Conservation (phyloP, 2,888 invertebrate species). For the Lottia gigantea region DNA sequence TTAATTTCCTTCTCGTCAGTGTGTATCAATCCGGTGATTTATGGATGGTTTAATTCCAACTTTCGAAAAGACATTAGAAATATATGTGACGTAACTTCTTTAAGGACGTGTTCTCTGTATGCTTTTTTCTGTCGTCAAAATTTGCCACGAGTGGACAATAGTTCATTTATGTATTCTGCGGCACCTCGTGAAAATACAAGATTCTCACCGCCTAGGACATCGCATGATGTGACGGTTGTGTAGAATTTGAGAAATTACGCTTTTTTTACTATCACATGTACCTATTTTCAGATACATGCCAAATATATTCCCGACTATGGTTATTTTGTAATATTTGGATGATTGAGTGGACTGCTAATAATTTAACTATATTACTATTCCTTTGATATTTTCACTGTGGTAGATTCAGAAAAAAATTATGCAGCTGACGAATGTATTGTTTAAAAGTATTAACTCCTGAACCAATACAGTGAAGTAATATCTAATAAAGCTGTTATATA, state of each 20-base stretch:
- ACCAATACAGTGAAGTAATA: too few species aligned
- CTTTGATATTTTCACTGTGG: too few species aligned
- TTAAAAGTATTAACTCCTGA: too few species aligned
- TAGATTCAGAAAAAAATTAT: too few species aligned
- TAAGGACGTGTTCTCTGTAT: constrained; percentile 16
- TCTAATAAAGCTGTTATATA: too few species aligned
- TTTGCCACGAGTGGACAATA: neutral
- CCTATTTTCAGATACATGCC: too few species aligned
- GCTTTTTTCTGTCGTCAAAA: neutral
- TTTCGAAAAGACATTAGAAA: constrained; percentile 31
- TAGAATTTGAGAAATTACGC: neutral
- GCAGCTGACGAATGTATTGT: too few species aligned
- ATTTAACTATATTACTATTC: too few species aligned
- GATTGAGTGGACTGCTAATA: too few species aligned
- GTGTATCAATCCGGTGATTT: constrained; percentile 51
- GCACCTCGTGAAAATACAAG: neutral
- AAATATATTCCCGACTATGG: too few species aligned
- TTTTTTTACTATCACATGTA: too few species aligned
- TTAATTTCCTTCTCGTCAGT: constrained; percentile 53
- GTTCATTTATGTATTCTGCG: neutral
- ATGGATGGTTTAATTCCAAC: constrained; percentile 54
- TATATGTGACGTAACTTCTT: constrained; percentile 19
- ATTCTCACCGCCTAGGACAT: neutral
- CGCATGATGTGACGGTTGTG: neutral
- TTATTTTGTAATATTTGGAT: too few species aligned